phyloP scores from a whole-genome alignment of 2,797 vertebrate genomes.

The Dermochelys coriacea region DNA sequence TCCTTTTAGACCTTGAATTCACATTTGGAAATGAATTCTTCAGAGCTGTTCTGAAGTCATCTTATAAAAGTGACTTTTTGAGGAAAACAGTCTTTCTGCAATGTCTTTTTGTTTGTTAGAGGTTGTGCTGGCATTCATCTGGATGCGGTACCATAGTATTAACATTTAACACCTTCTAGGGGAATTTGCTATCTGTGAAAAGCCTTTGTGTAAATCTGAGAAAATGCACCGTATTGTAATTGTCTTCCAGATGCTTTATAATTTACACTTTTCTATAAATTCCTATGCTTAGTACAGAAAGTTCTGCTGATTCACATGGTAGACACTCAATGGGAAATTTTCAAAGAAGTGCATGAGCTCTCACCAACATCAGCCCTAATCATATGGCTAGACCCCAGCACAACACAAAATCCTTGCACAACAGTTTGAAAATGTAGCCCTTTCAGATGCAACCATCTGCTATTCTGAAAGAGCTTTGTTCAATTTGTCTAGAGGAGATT shows the following conservation, averaged over 20 bases:
- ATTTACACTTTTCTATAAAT: neutral
- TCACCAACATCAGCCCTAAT: neutral
- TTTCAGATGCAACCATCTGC: neutral
- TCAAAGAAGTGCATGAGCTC: neutral
- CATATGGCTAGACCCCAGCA: neutral
- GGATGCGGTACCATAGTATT: neutral
- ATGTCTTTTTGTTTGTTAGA: neutral
- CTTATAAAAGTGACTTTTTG: neutral
- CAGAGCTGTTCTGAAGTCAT: neutral
- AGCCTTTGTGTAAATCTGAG: neutral
- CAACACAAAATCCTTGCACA: neutral
- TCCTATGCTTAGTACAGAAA: fast-evolving
- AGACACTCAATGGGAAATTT: neutral
- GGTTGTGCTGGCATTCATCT: neutral
- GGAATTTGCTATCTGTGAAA: neutral
- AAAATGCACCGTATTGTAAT: neutral
- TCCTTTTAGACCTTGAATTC: neutral
- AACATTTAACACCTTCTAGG: neutral
- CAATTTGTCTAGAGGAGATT: neutral
- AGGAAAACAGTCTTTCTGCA: neutral
- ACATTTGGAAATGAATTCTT: neutral
- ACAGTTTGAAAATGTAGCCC: neutral
- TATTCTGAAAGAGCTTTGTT: neutral
- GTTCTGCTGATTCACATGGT: neutral
- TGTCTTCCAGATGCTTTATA: neutral